These are phyloP conservation scores for Corvus hawaiiensis DNA, from an alignment of 2,113 vertebrate species.

Conservation along the genomic window DNA sequence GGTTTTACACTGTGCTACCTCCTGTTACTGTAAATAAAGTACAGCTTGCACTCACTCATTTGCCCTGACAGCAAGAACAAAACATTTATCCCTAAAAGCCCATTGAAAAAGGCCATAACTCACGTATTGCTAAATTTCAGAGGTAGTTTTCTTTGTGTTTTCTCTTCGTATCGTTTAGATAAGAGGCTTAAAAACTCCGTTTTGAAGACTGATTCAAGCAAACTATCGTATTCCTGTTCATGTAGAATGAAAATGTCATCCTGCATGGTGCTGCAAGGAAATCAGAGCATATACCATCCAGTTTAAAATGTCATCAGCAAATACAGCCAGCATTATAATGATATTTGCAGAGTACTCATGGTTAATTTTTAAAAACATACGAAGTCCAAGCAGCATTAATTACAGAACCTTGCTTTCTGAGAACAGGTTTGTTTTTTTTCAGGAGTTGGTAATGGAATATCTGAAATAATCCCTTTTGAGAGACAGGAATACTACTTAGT, in stretches of 20 bases:
- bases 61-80: not conserved
- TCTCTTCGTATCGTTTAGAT: constrained; percentile 89
- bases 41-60: not conserved
- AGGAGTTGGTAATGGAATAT: not conserved
- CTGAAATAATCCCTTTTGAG: not conserved
- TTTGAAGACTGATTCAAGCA: constrained; percentile 94
- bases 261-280: constrained; percentile 82
- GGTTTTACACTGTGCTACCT: not conserved
- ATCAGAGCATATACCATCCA: not conserved
- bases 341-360: not conserved
- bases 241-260: constrained; percentile 92
- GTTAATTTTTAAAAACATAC: not conserved
- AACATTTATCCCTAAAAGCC: not conserved
- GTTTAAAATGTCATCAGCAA: not conserved
- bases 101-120: constrained; percentile 35
- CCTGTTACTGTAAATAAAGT: not conserved
- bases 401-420: not conserved
- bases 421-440: not conserved
- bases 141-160: constrained; percentile 89
- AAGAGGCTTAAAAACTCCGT: constrained; percentile 95
- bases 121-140: constrained; percentile 94
- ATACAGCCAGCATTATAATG: not conserved
- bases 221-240: constrained; percentile 95
- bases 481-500: not conserved
- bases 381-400: not conserved